Base-by-base conservation (phyloP, 2,797 vertebrate species). In the Eulemur rubriventer region DNA sequence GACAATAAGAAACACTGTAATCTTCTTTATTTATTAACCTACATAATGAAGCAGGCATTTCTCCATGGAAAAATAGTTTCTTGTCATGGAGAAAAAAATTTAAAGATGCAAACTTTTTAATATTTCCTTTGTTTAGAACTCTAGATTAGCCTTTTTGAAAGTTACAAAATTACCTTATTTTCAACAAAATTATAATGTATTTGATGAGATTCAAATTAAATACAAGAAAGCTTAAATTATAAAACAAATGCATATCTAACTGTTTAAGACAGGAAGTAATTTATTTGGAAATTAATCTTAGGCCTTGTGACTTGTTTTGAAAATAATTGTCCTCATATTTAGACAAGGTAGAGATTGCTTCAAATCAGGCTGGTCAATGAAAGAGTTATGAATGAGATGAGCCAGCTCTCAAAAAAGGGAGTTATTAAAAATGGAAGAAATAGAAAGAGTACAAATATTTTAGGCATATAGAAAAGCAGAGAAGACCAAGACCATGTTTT, bases 151-250 rank as follows among this genome's bases (percentile, higher is more conserved):
- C 7, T 67, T 67, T 65, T 28, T 67, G 22, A 75, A 89, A 41
- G 2, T 75, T 84, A 26, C 26, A 93, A 52, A 63, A 4, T 57
- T 81, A 2, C 5, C 41, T n/a, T 63, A 55, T 76, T 93, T 95
- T 69, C 20, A 69, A 69, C 38, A 1, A 84, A 28, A 43, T 84
- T 46, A n/a, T 57, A 70, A 50, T 65, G 14, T 30, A 50, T 50
- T 38, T 72, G 38, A 78, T 86, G 50, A 78, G 13, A 79, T 78
- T 88, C 41, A 82, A 78, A 94, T 72, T 89, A 92, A 94, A 59
- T n/a, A 70, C 2, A 63, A n/a, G 11, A 93, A 59, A 43, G 8
- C 55, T 63, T 67, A 1, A 69, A 41, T 79, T 69, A 57, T 84
- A 38, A 75, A 81, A 67, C 9, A 78, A 86, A 73, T 16, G 4